Evolutionary conservation across 2,113 vertebrate species (phyloP), one percentile per base, ranked within the genome.

Genomic region (Camarhynchus parvulus): DNA sequence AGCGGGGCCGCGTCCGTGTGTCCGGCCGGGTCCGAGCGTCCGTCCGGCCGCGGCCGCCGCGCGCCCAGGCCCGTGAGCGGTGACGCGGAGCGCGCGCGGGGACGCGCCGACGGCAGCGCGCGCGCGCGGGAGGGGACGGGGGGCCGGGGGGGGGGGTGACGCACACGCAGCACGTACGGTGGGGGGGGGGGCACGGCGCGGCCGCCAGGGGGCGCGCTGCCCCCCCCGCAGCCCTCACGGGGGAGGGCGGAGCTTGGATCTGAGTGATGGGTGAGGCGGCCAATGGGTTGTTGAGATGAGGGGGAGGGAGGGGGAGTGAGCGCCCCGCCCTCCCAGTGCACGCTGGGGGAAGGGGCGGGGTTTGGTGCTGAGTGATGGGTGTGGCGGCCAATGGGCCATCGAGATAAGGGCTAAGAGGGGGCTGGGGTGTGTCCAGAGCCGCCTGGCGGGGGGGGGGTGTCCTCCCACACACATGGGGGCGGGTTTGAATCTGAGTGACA

Each of bases 201-300:
- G 55, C 31, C 55, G 55, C 20, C 20, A n/a, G 55, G 20, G 31
- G 31, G 52, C 23, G 70, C 52, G 31, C 41, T 13, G 52, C 31
- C 3, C 15, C 1, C 68, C 21, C 5, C 11, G 30, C 22, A 2
- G 37, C 28, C 8, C 7, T 12, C 31, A 1, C 2, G 18, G 74
- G 37, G 69, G 9, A 10, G 63, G 76, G 82, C 35, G 76, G 31
- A 31, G 49, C 1, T n/a, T 22, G 11, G 4, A 0, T 10, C 1
- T n/a, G 75, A 78, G 30, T 52, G 75, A 52, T 2, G 59, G 31
- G 9, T 2, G 20, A 2, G 11, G 25, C 39, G 2, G 50, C 76
- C 76, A 66, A 66, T 77, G 46, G 46, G 22, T 1, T 30, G 3
- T 79, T 41, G 82, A 21, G 44, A 2, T 24, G 20, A 13, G 9